A percentile compares a stretch with the other conserved stretches of the same genome.
These are phyloP conservation scores for Amphipoea oculea DNA, from an alignment of 2,888 invertebrate species.

Conservation along the genomic window DNA sequence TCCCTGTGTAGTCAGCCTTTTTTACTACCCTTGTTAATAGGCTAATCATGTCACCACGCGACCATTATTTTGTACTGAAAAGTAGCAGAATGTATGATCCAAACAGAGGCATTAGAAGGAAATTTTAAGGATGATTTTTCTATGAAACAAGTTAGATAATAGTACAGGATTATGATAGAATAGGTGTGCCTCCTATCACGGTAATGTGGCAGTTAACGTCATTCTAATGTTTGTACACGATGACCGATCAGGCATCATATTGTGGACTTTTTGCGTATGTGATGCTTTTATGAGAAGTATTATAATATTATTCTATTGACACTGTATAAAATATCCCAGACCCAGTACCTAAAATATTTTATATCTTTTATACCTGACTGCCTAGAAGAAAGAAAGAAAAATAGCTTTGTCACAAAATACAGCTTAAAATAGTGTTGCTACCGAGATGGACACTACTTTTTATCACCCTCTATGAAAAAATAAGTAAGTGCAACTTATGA, in stretches of 20 bases:
- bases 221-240: neutral
- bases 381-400: too few relatives aligned
- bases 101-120: neutral
- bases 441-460: too few relatives aligned
- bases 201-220: neutral
- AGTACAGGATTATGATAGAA: neutral
- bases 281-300: neutral
- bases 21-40: neutral
- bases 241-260: slow-evolving; percentile 1
- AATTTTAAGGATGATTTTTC: neutral
- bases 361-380: neutral
- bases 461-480: too few relatives aligned
- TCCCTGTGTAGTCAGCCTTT: neutral
- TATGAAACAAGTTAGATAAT: neutral
- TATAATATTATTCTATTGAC: neutral
- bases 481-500: too few relatives aligned
- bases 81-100: neutral
- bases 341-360: neutral
- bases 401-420: too few relatives aligned
- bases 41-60: neutral
- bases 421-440: too few relatives aligned
- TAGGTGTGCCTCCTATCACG: slow-evolving; percentile 18
- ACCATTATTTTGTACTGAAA: neutral
- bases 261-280: neutral
- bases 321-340: neutral